Percentiles rank a stretch among this genome's conserved stretches.
phyloP scores from a whole-genome alignment of 2,113 vertebrate species.

The Stegastes partitus region DNA sequence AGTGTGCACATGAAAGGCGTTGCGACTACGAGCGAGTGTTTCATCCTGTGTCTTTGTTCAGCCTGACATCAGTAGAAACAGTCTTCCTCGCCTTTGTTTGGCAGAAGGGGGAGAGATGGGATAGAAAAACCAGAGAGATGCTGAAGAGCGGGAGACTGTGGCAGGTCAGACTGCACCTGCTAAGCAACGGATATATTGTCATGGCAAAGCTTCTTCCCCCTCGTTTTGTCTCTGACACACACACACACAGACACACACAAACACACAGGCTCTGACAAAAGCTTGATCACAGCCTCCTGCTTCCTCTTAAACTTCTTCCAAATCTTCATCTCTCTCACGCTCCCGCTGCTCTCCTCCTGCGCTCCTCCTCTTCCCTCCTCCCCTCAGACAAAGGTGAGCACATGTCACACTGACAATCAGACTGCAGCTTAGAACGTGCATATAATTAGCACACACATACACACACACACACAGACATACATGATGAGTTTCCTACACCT shows the following conservation, averaged over 20 bases:
- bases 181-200: constrained; percentile 66
- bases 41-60: constrained; percentile 66
- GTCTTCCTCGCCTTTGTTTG: constrained; percentile 66
- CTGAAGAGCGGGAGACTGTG: constrained; percentile 29
- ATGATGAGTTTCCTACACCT: constrained; percentile 60
- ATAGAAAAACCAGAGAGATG: constrained; percentile 46
- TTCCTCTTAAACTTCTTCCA: constrained; percentile 64
- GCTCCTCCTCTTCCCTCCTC: constrained; percentile 20
- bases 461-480: constrained; percentile 41
- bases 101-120: constrained; percentile 32
- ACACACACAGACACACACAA: constrained; percentile 15
- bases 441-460: constrained; percentile 60
- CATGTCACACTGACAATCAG: constrained; percentile 69
- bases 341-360: constrained; percentile 44
- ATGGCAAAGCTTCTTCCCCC: constrained; percentile 39
- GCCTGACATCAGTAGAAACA: constrained; percentile 57
- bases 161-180: constrained; percentile 74
- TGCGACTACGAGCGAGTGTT: constrained; percentile 12
- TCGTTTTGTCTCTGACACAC: constrained; percentile 22
- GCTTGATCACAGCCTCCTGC: constrained; percentile 59
- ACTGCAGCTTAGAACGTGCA: constrained; percentile 56
- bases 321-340: constrained; percentile 53
- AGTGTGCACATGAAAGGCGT: constrained; percentile 49
- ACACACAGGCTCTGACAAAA: constrained; percentile 53
- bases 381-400: constrained; percentile 77